Percentiles rank a stretch among this genome's conserved stretches.
These are phyloP conservation scores for Drosophila varians DNA, from an alignment of 1,140 invertebrate genomes.

Conservation along the genomic window DNA sequence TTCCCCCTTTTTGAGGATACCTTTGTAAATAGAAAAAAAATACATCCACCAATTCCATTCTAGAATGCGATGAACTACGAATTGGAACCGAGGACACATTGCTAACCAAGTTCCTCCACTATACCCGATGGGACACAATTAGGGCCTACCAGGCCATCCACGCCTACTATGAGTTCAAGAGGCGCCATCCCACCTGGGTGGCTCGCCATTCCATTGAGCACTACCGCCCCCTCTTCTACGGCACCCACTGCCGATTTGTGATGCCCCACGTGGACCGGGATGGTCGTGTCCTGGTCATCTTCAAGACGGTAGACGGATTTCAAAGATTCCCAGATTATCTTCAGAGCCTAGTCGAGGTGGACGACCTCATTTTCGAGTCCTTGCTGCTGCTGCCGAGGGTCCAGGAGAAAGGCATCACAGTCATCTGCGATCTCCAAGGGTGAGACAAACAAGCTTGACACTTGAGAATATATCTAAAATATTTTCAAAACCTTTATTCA, in stretches of 20 bases:
- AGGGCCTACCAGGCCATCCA: conserved; percentile 69
- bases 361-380: conserved; percentile 80
- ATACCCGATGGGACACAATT: conserved; percentile 61
- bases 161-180: conserved; percentile 76
- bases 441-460: conserved; percentile 12
- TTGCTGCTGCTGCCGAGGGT: conserved; percentile 66
- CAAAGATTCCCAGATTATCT: conserved; percentile 70
- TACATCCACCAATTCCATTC: neutral
- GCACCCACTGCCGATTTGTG: conserved; percentile 62
- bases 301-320: conserved; percentile 77
- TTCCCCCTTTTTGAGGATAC: no score
- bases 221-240: conserved; percentile 59
- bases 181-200: conserved; percentile 68
- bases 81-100: conserved; percentile 72
- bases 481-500: neutral
- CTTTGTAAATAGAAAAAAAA: neutral
- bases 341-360: conserved; percentile 74
- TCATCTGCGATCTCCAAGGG: conserved; percentile 76
- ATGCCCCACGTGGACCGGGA: conserved; percentile 74
- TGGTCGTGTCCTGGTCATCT: conserved; percentile 66
- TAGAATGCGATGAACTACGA: conserved; percentile 58
- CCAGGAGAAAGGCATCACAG: conserved; percentile 71
- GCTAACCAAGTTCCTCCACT: conserved; percentile 71
- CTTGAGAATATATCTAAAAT: neutral
- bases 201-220: conserved; percentile 65